A percentile compares a stretch with the other conserved stretches of the same genome.
Conservation (phyloP, 2,888 invertebrate species). For the Drosophila gaucha region DNA sequence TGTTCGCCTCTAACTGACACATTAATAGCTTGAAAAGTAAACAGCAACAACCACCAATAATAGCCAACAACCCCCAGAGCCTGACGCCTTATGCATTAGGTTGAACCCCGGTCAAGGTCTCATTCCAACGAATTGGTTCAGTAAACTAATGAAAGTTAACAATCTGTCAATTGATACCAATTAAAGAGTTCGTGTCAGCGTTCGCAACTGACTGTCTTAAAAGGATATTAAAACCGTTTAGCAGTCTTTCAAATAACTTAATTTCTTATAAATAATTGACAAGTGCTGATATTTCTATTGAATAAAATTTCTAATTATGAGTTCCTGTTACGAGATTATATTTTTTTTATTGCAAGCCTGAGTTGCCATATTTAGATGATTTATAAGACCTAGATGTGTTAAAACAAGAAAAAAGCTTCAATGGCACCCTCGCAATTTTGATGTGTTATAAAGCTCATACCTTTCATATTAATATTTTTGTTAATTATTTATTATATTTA, state of each 20-base stretch:
- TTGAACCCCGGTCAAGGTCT: constrained; percentile 9
- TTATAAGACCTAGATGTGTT: too few relatives aligned
- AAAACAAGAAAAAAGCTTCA: too few relatives aligned
- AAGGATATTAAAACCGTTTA: background rate
- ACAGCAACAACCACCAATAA: constrained; percentile 12
- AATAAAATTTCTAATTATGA: too few relatives aligned
- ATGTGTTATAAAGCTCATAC: too few relatives aligned
- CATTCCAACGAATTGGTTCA: background rate
- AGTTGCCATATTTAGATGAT: too few relatives aligned
- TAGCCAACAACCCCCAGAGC: background rate
- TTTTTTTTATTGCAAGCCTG: too few relatives aligned
- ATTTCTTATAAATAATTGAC: background rate
- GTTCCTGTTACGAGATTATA: too few relatives aligned
- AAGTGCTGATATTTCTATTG: background rate
- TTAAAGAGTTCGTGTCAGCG: background rate
- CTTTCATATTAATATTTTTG: too few relatives aligned
- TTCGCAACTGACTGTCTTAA: background rate
- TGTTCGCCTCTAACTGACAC: constrained; percentile 38
- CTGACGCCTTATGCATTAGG: background rate
- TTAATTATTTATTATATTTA: too few relatives aligned
- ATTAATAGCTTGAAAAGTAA: constrained; percentile 63
- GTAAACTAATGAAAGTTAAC: background rate
- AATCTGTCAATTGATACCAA: background rate
- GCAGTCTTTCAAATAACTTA: background rate
- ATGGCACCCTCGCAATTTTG: too few relatives aligned